Percentiles rank a stretch among this genome's conserved stretches.
phyloP scores from a whole-genome alignment of 2,888 invertebrate genomes.

The Aromia moschata region DNA sequence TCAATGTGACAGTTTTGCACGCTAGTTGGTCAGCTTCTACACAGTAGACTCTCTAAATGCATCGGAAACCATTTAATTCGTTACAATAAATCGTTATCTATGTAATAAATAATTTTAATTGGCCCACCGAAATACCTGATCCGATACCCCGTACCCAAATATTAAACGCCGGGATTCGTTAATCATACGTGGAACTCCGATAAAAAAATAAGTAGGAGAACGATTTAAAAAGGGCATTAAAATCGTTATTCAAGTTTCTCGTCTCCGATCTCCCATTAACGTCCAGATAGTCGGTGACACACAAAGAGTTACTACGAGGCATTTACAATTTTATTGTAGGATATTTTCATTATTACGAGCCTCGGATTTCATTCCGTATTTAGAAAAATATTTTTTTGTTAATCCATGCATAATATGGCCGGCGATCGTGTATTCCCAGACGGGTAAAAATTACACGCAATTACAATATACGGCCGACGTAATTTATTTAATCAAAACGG shows the following conservation, averaged over 20 bases:
- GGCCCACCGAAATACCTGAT: no score
- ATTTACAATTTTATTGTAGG: slow-evolving; percentile 61
- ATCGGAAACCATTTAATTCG: no score
- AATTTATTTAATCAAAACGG: slow-evolving; percentile 37
- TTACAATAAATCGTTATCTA: no score
- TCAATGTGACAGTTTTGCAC: no score
- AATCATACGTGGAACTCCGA: slow-evolving; percentile 12
- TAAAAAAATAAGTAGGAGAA: slow-evolving; percentile 38
- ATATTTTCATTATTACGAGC: slow-evolving; percentile 60
- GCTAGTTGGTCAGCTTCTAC: no score
- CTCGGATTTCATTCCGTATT: slow-evolving; percentile 55
- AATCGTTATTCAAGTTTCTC: slow-evolving; percentile 57
- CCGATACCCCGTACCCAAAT: no score
- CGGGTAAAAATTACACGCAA: slow-evolving; percentile 27
- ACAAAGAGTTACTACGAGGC: slow-evolving; percentile 55
- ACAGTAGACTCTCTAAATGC: no score
- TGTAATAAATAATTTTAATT: no score
- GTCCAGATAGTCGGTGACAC: slow-evolving; percentile 59
- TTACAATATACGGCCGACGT: slow-evolving; percentile 26
- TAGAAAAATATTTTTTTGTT: slow-evolving; percentile 50
- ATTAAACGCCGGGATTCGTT: background rate
- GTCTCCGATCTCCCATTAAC: slow-evolving; percentile 58
- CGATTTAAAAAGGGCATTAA: slow-evolving; percentile 53
- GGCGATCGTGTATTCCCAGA: slow-evolving; percentile 17
- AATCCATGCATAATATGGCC: slow-evolving; percentile 45